Evolutionary conservation across 2,888 invertebrate species (phyloP), one percentile per base, ranked within the genome.

Genomic region (Drosophila flavopinicola): DNA sequence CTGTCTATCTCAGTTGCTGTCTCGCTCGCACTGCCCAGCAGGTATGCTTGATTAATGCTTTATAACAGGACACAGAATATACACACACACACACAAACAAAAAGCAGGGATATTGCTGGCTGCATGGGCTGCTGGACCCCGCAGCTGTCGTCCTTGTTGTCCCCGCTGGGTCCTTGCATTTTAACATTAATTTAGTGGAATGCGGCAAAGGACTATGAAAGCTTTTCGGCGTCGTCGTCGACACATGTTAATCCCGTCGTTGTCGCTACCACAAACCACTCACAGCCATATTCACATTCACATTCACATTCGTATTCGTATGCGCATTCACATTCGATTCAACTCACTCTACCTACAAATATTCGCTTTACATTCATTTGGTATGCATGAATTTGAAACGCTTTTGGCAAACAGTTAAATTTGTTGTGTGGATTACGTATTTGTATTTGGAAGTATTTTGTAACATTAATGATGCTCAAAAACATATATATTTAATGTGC

Each of bases 11-110:
- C 24, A 20, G 20, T 13, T 20, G 45, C 51, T 27, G 20, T 54
- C 37, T n/a, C 58, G 57, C 60, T 53, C 33, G n/a, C 63, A 48
- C 58, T 64, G 78, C 72, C 82, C 84, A 84, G 87, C 86, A 86
- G 87, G 87, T 86, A 85, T 77, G 71, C 78, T 85, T 86, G 87
- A 86, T 86, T 86, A 87, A 86, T 86, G 85, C 85, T 84, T 78
- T 84, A 75, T 83, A 77, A 66, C 78, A 78, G 72, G 65, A 64
- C 63, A 77, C 60, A 68, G 13, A 24, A 13, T 47, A 60, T 54
- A 76, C 52, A 57, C 63, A 71, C 53, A 57, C 48, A 49, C 35
- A 57, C 39, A 39, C 23, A 52, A 39, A 56, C 45, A 45, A 56
- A 48, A 64, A 72, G 63, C 68, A 72, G 44, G 64, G 64, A 67